Conservation (phyloP, 2,888 invertebrate genomes). For the Xestobium rufovillosum region DNA sequence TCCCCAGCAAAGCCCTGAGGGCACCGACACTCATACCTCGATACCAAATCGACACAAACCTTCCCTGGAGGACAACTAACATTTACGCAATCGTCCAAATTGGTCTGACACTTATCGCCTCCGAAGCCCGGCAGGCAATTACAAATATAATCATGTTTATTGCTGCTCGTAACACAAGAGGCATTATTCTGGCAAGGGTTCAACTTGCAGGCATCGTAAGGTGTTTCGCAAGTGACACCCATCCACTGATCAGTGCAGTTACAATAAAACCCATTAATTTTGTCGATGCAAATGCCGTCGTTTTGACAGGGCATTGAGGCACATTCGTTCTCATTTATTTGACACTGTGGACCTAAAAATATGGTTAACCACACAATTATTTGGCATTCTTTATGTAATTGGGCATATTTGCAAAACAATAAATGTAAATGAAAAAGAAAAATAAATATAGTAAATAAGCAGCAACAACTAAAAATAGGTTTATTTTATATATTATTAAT, state of each 20-base stretch:
- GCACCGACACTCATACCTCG: constrained; percentile 54
- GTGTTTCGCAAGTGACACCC: constrained; percentile 50
- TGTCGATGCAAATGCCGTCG: constrained; percentile 48
- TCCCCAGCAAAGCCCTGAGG: constrained; percentile 53
- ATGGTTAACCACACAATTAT: too few relatives aligned
- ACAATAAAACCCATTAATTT: constrained; percentile 47
- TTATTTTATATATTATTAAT: too few relatives aligned
- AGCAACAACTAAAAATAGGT: too few relatives aligned
- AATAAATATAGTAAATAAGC: too few relatives aligned
- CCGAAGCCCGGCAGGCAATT: constrained; percentile 59
- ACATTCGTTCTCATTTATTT: constrained; percentile 47
- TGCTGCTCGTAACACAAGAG: constrained; percentile 47
- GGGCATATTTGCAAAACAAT: too few relatives aligned
- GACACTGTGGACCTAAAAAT: constrained; percentile 49
- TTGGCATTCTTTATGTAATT: background rate
- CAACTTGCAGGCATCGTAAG: constrained; percentile 50
- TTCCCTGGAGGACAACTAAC: constrained; percentile 46
- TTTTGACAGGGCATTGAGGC: constrained; percentile 47
- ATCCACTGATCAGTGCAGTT: constrained; percentile 52
- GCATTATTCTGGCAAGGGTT: constrained; percentile 59
- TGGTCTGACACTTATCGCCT: constrained; percentile 55
- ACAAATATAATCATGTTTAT: constrained; percentile 50
- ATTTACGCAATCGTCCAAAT: constrained; percentile 59
- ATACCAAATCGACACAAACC: constrained; percentile 50
- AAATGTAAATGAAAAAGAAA: too few relatives aligned